Base-by-base conservation (phyloP, 2,113 vertebrate genomes). In the Oryzias melastigma region DNA sequence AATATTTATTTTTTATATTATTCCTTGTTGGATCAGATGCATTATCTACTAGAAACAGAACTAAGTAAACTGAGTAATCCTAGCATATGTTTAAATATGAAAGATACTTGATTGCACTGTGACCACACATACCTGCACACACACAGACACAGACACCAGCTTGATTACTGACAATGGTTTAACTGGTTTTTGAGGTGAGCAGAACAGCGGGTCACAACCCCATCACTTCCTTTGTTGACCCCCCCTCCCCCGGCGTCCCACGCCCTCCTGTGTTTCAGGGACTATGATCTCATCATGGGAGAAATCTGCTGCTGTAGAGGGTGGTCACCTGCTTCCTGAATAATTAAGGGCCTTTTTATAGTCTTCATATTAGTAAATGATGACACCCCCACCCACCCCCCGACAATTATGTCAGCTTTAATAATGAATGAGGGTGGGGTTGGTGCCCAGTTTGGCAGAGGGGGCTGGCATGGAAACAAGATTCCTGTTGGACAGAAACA, bases 31-130 rank as follows among this genome's bases (percentile, higher is more conserved):
- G 8, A 12, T 35, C 35, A 35, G 2, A 35, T 8, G 12, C 3
- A 12, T 35, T 35, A 12, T 35, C 10, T 35, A 35, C 8, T 35
- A 35, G 73, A 85, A 69, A 85, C 68, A 46, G 65, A 66, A 89
- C 90, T 85, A 48, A 71, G 72, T 70, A 66, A 78, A 81, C 68
- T 70, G 64, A 61, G 80, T 76, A 74, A 85, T 85, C 85, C 86
- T 61, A 68, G 66, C 81, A 76, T 75, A 87, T 83, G 82, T 76
- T 81, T 68, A 87, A 65, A 77, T 65, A 66, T 49, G 14, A 75
- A 68, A 71, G 87, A 85, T 73, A 77, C 73, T 74, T 78, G 82
- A 91, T 89, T 14, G 7, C 43, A 51, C 22, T 20, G 42, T 24
- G n/a, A 48, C 18, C 58, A 51, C 58, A 47, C 18, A 27, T 4